Percentiles rank a stretch among this genome's conserved stretches.
Conservation (phyloP, 2,888 invertebrate genomes). For the Chaetogeoica ovagalla region DNA sequence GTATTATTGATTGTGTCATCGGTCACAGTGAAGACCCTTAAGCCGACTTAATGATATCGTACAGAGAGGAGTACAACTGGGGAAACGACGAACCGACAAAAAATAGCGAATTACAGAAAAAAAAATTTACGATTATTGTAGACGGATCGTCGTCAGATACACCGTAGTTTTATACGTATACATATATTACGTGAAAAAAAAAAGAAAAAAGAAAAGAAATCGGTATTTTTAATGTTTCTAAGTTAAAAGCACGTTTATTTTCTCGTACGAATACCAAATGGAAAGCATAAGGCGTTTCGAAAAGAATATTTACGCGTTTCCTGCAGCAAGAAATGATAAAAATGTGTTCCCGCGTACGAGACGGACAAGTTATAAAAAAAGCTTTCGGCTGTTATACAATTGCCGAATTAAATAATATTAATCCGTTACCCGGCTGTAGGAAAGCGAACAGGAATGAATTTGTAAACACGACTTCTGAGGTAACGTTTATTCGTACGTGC, state of each 20-base stretch:
- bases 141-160: background rate
- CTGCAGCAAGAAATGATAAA: too few relatives aligned
- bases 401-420: background rate
- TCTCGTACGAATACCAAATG: background rate
- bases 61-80: background rate
- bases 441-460: background rate
- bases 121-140: background rate
- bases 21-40: conserved; percentile 30
- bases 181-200: too few relatives aligned
- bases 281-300: too few relatives aligned
- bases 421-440: background rate
- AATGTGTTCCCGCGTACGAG: background rate
- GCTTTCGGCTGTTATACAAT: conserved; percentile 16
- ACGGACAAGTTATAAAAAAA: conserved; percentile 6
- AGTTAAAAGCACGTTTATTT: background rate
- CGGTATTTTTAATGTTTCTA: too few relatives aligned
- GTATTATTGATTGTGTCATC: conserved; percentile 23
- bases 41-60: conserved; percentile 25
- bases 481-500: conserved; percentile 24
- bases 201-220: too few relatives aligned
- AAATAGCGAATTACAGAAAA: background rate
- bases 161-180: too few relatives aligned
- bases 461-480: conserved; percentile 14
- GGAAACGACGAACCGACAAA: background rate
- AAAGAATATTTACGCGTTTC: too few relatives aligned